Percentiles rank a stretch among this genome's conserved stretches.
Evolutionary conservation across 2,797 vertebrate genomes (phyloP).

Genomic region (Pantherophis alleghaniensis): DNA sequence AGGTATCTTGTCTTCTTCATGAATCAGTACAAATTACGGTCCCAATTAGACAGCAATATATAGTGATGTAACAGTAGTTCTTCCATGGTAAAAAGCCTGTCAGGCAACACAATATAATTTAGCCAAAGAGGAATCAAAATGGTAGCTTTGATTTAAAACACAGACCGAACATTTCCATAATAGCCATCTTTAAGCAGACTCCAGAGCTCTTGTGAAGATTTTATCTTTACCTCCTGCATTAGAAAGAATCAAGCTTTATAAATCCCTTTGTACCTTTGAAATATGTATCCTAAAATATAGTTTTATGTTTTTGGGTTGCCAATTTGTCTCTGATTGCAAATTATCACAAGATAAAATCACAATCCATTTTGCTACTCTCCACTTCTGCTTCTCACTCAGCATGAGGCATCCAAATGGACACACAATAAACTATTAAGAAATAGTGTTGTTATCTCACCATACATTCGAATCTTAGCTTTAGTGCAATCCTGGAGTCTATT

Average conservation of each 20-base stretch:
- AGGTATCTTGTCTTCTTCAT: background rate
- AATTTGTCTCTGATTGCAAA: background rate
- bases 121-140: constrained; percentile 25
- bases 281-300: background rate
- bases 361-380: background rate
- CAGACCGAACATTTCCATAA: constrained; percentile 42
- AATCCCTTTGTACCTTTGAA: background rate
- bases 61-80: constrained; percentile 44
- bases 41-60: constrained; percentile 52
- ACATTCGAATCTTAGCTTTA: background rate
- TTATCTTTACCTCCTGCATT: background rate
- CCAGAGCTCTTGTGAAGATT: constrained; percentile 9
- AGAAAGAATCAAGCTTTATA: constrained; percentile 6
- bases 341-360: constrained; percentile 12
- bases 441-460: background rate
- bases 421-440: background rate
- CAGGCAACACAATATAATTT: constrained; percentile 30
- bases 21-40: constrained; percentile 27
- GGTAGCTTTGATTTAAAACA: constrained; percentile 42
- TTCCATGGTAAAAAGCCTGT: constrained; percentile 38
- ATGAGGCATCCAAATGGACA: background rate
- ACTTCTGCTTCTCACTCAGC: background rate
- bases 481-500: background rate
- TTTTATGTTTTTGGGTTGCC: background rate
- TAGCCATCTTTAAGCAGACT: constrained; percentile 33